Percentiles rank a stretch among this genome's conserved stretches.
Conservation (phyloP, 2,797 vertebrate species). For the Sebastes taczanowskii region DNA sequence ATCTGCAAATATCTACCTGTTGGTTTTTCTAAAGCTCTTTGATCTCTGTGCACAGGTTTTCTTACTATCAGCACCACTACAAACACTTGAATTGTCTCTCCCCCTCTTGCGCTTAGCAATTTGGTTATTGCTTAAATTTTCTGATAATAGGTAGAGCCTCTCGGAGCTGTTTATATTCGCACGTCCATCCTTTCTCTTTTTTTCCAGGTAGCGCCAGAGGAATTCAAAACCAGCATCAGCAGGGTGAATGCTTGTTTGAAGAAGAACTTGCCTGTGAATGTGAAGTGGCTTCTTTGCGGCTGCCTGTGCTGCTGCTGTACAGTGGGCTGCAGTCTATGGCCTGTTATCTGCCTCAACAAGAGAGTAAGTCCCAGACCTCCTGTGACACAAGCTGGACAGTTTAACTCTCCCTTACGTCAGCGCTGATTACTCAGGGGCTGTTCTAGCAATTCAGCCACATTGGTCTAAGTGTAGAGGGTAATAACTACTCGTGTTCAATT, state of each 20-base stretch:
- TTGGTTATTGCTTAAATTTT: background rate
- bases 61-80: conserved; percentile 30
- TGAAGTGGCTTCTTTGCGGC: conserved; percentile 98
- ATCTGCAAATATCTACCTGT: conserved; percentile 78
- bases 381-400: conserved; percentile 37
- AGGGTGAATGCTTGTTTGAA: conserved; percentile 94
- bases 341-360: conserved; percentile 99
- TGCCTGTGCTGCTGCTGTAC: conserved; percentile 99
- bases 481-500: conserved; percentile 69
- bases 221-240: conserved; percentile 97
- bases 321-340: conserved; percentile 97
- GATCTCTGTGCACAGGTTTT: conserved; percentile 62
- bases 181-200: background rate
- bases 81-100: conserved; percentile 12
- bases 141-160: background rate
- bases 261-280: conserved; percentile 96
- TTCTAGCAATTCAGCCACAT: conserved; percentile 60
- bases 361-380: conserved; percentile 86
- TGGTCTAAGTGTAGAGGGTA: conserved; percentile 46
- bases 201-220: conserved; percentile 94
- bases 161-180: background rate
- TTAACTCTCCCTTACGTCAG: conserved; percentile 67
- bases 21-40: conserved; percentile 68
- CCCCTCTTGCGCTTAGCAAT: background rate
- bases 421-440: conserved; percentile 65